Conservation (phyloP, 35 echinoderm and acorn worm species). For the Amphiura filiformis region DNA sequence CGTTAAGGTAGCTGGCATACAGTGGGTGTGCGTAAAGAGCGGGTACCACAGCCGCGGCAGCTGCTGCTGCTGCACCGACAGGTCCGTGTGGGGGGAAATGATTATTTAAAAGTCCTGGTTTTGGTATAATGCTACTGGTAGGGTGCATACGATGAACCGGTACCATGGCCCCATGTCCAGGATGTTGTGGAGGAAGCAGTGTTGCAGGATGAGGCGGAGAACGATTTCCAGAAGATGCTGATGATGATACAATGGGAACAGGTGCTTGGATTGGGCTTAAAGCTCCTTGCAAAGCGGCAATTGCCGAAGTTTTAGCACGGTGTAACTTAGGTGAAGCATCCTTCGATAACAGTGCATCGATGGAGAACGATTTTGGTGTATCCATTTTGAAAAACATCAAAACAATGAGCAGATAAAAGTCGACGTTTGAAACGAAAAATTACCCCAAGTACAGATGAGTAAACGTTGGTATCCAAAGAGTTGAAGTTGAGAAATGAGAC, state of each 20-base stretch:
- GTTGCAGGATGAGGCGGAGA: slow-evolving; percentile 21
- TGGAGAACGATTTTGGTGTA: slow-evolving; percentile 69
- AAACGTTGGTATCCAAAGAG: background rate
- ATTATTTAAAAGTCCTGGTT: slow-evolving; percentile 64
- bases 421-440: background rate
- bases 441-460: background rate
- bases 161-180: slow-evolving; percentile 31
- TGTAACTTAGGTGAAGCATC: slow-evolving; percentile 22
- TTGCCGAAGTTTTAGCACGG: background rate
- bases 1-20: slow-evolving; percentile 72
- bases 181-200: slow-evolving; percentile 26
- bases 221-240: background rate
- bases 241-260: background rate
- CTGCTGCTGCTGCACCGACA: slow-evolving; percentile 17
- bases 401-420: slow-evolving; percentile 13
- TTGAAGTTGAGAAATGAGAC: background rate
- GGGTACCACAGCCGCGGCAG: slow-evolving; percentile 35
- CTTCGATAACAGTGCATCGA: slow-evolving; percentile 79
- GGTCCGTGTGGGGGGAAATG: slow-evolving; percentile 37
- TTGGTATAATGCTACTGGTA: slow-evolving; percentile 62
- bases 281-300: background rate
- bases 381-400: slow-evolving; percentile 63
- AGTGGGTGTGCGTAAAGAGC: slow-evolving; percentile 84
- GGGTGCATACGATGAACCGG: slow-evolving; percentile 13
- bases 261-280: background rate